Percentiles rank a stretch among this genome's conserved stretches.
Conservation (phyloP, 2,888 invertebrate species). For the Agrochola lychnidis region DNA sequence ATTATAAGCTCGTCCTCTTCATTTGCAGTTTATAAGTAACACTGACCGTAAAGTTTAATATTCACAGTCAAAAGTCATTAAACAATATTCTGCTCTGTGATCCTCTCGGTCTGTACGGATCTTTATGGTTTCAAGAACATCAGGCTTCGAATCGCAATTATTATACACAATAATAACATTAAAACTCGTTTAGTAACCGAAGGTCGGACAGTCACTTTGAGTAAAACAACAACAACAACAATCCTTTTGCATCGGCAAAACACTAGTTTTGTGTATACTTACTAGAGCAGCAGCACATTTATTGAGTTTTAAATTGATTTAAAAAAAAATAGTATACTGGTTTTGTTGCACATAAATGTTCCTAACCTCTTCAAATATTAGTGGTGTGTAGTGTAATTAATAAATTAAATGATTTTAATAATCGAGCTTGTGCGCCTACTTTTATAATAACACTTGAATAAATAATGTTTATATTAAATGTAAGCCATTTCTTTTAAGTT, state of each 20-base stretch:
- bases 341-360: not conserved
- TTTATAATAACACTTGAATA: conserved; percentile 13
- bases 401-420: not conserved
- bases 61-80: not conserved
- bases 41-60: not conserved
- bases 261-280: conserved; percentile 13
- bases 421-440: not conserved
- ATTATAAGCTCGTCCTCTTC: not conserved
- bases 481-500: not conserved
- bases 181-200: conserved; percentile 39
- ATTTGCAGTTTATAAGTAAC: not conserved
- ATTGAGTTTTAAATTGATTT: not conserved
- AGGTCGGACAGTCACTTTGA: conserved; percentile 35
- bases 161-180: not conserved
- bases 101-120: not conserved
- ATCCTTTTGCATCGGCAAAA: not conserved
- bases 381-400: no score
- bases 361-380: not conserved
- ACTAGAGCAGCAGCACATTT: not conserved
- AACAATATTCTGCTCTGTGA: not conserved
- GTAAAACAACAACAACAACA: not conserved
- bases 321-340: not conserved
- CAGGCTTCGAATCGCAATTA: not conserved
- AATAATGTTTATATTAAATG: not conserved
- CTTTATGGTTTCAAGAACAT: no score